These are phyloP conservation scores for Mus musculus DNA, from an alignment of 2,113 vertebrate genomes.

Conservation along the genomic window DNA sequence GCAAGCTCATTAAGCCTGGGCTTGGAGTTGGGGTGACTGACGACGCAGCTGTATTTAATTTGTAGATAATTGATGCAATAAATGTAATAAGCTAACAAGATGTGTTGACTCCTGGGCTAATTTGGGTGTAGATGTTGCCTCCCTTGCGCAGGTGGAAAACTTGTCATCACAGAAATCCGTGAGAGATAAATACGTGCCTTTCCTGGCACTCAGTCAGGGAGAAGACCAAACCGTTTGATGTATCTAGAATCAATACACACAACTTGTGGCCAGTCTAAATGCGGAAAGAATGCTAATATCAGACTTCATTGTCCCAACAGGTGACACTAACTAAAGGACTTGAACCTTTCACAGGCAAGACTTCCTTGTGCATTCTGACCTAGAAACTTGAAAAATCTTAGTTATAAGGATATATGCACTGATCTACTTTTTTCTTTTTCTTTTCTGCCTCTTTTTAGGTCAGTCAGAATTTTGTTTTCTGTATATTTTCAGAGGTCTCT, in stretches of 20 bases:
- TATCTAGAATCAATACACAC: conserved; percentile 64
- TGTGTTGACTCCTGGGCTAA: conserved; percentile 86
- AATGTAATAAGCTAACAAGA: conserved; percentile 83
- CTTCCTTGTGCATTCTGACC: background rate
- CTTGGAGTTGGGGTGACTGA: conserved; percentile 79
- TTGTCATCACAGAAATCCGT: conserved; percentile 86
- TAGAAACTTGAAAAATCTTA: conserved; percentile 19
- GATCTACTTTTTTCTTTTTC: background rate
- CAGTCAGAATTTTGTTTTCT: conserved; percentile 24
- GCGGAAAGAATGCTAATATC: conserved; percentile 70
- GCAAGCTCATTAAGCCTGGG: conserved; percentile 78
- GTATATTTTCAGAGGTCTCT: background rate
- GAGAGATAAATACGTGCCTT: conserved; percentile 83
- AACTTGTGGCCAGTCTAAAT: conserved; percentile 75
- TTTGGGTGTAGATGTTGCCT: conserved; percentile 86
- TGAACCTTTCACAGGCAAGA: background rate
- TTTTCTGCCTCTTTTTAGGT: background rate
- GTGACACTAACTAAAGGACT: conserved; percentile 43
- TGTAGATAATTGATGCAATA: conserved; percentile 86
- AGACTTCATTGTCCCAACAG: conserved; percentile 69
- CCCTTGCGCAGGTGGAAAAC: conserved; percentile 83
- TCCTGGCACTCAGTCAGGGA: conserved; percentile 75
- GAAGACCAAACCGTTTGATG: conserved; percentile 60
- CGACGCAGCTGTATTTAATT: conserved; percentile 89
- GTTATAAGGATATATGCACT: background rate